A percentile compares a stretch with the other conserved stretches of the same genome.
phyloP scores from a whole-genome alignment of 2,113 vertebrate species.

The Indicator maculatus region DNA sequence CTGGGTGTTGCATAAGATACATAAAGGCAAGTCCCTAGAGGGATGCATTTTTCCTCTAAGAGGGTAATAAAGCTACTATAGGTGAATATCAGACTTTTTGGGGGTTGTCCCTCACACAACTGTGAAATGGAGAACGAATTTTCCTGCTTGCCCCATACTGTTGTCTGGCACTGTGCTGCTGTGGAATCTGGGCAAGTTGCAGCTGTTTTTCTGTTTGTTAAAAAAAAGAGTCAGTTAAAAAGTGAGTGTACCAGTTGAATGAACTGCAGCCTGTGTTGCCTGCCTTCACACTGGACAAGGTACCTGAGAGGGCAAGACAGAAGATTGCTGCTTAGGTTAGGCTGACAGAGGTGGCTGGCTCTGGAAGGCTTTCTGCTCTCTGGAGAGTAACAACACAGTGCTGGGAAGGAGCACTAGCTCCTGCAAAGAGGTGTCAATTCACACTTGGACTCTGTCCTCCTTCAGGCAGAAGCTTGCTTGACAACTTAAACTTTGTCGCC shows the following conservation, averaged over 20 bases:
- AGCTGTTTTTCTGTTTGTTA: not conserved
- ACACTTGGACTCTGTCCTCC: not conserved
- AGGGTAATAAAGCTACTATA: not conserved
- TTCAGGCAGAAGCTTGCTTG: not conserved
- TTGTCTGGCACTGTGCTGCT: not conserved
- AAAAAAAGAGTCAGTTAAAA: not conserved
- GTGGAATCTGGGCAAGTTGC: not conserved
- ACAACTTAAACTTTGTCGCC: not conserved
- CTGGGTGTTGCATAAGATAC: not conserved
- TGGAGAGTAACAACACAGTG: not conserved
- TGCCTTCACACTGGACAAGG: not conserved
- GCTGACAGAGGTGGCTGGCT: not conserved
- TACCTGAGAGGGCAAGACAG: not conserved
- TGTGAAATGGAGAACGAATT: not conserved
- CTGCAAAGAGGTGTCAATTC: not conserved
- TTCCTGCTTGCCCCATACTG: not conserved
- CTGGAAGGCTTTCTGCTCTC: not conserved
- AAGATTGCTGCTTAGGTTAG: not conserved
- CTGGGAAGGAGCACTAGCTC: not conserved
- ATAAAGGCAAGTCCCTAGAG: not conserved
- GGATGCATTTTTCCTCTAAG: not conserved
- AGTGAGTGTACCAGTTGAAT: not conserved
- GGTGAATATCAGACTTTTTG: not conserved
- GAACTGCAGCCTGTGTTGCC: not conserved
- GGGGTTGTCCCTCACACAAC: not conserved